These are phyloP conservation scores for Phenacoccus solenopsis DNA, from an alignment of 1,140 invertebrate species.

Conservation along the genomic window DNA sequence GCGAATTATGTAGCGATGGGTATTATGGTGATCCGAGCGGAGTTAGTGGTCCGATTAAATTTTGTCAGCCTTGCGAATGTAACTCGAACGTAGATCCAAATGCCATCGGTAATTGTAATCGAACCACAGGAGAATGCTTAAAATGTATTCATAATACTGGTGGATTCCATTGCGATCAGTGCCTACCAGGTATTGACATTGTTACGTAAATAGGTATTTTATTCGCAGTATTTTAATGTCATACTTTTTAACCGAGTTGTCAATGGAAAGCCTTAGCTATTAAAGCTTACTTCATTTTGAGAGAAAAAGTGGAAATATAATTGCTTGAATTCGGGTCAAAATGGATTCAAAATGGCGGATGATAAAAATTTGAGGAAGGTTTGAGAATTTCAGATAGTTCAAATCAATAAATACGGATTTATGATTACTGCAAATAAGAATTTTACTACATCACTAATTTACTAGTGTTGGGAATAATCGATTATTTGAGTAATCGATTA, in stretches of 20 bases:
- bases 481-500: no score
- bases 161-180: slow-evolving; percentile 76
- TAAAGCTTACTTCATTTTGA: no score
- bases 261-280: no score
- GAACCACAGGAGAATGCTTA: slow-evolving; percentile 84
- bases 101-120: slow-evolving; percentile 84
- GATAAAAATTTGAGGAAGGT: no score
- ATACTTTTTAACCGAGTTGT: background rate
- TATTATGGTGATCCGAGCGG: slow-evolving; percentile 82
- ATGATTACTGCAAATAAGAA: no score
- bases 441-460: no score
- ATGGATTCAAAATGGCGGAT: no score
- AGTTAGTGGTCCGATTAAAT: slow-evolving; percentile 43
- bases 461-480: no score
- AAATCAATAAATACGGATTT: no score
- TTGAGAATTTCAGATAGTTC: no score
- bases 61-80: slow-evolving; percentile 80
- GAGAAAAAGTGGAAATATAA: no score
- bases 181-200: slow-evolving; percentile 53
- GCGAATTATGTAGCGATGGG: slow-evolving; percentile 88
- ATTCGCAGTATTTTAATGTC: background rate
- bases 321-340: no score
- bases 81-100: slow-evolving; percentile 92
- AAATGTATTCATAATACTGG: slow-evolving; percentile 96
- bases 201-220: background rate